Evolutionary conservation across 2,888 invertebrate genomes (phyloP), one percentile per base, ranked within the genome.

Genomic region (Drosophila anomelani): DNA sequence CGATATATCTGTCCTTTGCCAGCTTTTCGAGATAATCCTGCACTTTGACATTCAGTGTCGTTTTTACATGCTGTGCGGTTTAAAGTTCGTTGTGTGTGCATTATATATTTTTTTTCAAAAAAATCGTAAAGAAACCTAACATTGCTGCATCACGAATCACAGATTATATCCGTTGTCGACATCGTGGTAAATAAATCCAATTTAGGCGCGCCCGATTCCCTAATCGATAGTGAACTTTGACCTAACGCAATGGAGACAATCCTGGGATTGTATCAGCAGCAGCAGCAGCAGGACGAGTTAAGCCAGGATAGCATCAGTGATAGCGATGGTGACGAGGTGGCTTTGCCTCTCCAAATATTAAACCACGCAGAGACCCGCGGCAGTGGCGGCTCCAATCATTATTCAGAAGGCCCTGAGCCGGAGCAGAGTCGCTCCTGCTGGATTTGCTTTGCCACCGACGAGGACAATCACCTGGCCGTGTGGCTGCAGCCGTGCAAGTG

Each of bases 401-500:
- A 6, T 0, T 9, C 49, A 20, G 15, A 15, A 6, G 29, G 20
- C 3, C 34, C 34, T 0, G 51, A 53, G 20, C 20, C 8, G 38
- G 75, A 69, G 2, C 8, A n/a, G 23, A 92, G 91, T 44, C 91
- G 95, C 68, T 95, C 96, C 76, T 99, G 99, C 92, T 99, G 99
- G 98, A 98, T 99, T 44, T 99, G 99, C 93, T 98, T 98, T 93
- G 98, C 97, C 13, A 97, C 97, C 0, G 98, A 98, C 79, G 97
- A 97, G 75, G 99, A 99, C 91, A 98, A 98, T 90, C 94, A 94
- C 34, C 93, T 95, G 17, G 97, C 97, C 12, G 95, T 95, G 5
- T 99, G 99, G 99, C 97, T 98, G 6, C 96, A 97, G 90, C 99
- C 99, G 3, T 99, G 99, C 91, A 96, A 96, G 89, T 98, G 99